Evolutionary conservation across 2,113 vertebrate species (phyloP).

Genomic region (Lepus timidus): DNA sequence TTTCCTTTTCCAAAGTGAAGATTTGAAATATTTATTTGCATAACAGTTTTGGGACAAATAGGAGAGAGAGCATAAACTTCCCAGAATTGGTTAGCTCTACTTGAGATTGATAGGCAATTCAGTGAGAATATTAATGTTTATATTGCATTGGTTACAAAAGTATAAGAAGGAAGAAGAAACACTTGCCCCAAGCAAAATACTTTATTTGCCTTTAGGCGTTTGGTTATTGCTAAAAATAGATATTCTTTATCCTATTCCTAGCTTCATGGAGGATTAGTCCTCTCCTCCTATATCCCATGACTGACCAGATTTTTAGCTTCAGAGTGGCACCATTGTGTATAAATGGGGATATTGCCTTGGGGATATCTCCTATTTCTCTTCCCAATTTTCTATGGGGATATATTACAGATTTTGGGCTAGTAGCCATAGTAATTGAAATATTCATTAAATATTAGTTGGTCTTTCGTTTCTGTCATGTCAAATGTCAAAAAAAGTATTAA

Average conservation of each 20-base stretch:
- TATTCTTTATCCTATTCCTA: not conserved
- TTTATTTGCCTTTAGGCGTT: not conserved
- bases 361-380: not conserved
- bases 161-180: not conserved
- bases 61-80: not conserved
- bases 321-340: not conserved
- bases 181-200: not conserved
- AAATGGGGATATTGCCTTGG: not conserved
- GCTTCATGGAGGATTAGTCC: not conserved
- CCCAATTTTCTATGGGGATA: not conserved
- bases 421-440: not conserved
- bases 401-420: not conserved
- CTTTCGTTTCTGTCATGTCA: conserved; percentile 18
- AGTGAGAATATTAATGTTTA: not conserved
- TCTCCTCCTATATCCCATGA: not conserved
- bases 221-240: not conserved
- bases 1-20: not conserved
- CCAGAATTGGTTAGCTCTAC: not conserved
- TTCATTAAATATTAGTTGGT: not conserved
- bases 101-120: not conserved
- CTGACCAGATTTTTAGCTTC: not conserved
- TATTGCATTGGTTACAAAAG: not conserved
- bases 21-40: not conserved
- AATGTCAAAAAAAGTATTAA: not conserved
- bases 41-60: not conserved